These are phyloP conservation scores for Serilophus lunatus DNA, from an alignment of 2,113 vertebrate species.

Conservation along the genomic window DNA sequence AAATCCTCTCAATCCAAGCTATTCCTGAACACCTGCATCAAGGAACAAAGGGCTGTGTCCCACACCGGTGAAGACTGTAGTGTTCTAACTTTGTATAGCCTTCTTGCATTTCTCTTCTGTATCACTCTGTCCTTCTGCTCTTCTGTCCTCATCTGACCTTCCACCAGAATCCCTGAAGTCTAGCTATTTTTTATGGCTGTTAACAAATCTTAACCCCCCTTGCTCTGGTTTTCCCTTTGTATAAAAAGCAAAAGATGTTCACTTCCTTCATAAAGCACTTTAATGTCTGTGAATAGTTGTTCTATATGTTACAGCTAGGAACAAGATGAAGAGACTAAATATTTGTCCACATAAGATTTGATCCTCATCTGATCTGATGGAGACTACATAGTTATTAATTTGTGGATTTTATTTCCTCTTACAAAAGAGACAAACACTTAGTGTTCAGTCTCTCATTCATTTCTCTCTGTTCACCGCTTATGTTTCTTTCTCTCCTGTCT, in stretches of 20 bases:
- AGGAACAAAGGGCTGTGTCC: not conserved
- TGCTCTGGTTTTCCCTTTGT: not conserved
- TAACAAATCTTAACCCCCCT: not conserved
- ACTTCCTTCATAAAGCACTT: not conserved
- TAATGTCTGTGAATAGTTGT: accelerated
- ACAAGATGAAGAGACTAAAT: not conserved
- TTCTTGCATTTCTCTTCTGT: not conserved
- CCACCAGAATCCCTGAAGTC: not conserved
- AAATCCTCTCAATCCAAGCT: not conserved
- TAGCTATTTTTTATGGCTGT: not conserved
- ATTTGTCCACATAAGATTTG: not conserved
- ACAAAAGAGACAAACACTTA: not conserved
- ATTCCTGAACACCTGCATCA: not conserved
- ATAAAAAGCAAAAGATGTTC: not conserved
- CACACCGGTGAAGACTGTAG: not conserved
- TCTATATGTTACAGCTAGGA: not conserved
- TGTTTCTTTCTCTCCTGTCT: not conserved
- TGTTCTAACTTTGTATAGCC: not conserved
- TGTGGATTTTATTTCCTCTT: not conserved
- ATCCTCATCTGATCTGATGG: not conserved
- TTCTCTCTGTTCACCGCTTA: not conserved
- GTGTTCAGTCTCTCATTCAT: not conserved
- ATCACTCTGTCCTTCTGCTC: not conserved
- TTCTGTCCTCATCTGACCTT: not conserved
- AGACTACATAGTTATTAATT: not conserved